Conservation (phyloP, 2,888 invertebrate species). For the Morinoia aosen region DNA sequence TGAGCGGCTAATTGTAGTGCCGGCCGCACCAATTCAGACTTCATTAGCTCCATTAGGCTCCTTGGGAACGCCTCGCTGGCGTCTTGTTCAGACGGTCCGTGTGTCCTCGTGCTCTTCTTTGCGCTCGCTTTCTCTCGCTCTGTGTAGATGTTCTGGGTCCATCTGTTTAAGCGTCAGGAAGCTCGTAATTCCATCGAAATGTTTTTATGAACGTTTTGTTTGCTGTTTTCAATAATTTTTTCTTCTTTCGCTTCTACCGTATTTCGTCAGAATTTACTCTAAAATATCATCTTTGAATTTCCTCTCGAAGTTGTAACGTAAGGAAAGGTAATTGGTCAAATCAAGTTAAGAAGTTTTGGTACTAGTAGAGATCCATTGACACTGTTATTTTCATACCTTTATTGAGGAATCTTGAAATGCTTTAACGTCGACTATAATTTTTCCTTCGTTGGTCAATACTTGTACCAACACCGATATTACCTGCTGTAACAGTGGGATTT, state of each 20-base stretch:
- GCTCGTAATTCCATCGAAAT: background rate
- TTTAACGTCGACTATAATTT: too few relatives aligned
- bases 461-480: too few relatives aligned
- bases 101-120: background rate
- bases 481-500: too few relatives aligned
- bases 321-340: background rate
- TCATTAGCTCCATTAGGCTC: constrained; percentile 40
- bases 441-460: too few relatives aligned
- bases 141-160: background rate
- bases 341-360: background rate
- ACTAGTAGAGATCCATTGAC: too few relatives aligned
- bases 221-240: background rate
- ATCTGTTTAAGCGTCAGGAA: background rate
- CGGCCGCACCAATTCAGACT: constrained; percentile 6
- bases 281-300: background rate
- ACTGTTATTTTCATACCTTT: too few relatives aligned
- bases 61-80: background rate
- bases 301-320: background rate
- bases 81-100: background rate
- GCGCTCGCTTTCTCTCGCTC: background rate
- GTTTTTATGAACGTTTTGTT: background rate
- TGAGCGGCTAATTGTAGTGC: constrained; percentile 27
- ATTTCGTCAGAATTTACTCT: background rate
- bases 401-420: too few relatives aligned
- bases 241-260: background rate